Evolutionary conservation across 2,797 vertebrate genomes (phyloP), one percentile per base, ranked within the genome.

Genomic region (Vipera latastei): DNA sequence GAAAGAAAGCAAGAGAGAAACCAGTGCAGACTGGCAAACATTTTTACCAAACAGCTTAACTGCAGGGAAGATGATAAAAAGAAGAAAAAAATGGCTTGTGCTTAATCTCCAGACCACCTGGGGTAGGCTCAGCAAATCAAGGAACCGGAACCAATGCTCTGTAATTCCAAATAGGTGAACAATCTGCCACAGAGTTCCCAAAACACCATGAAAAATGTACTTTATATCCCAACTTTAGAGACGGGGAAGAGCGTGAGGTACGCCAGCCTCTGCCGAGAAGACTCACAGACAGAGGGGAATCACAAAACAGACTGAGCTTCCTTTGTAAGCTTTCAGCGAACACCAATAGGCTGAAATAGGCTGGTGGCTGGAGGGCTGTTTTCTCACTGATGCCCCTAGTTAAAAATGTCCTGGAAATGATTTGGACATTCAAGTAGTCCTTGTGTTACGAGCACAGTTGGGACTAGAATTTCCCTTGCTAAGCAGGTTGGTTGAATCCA

Each of bases 41-140:
- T 90, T 95, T 95, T 95, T 94, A 89, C 89, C 94, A 93, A 94
- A 93, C 91, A 92, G 93, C 93, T 91, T 92, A 94, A 91, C 90
- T 87, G 0, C 63, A 89, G 59, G 87, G 22, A 94, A 44, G 0
- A 0, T 55, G 90, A 55, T 56, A 92, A 94, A 92, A 78, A 78
- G 38, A 22, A 38, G 1, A 16, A 38, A 83, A 78, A 94, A 93
- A 53, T 59, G 85, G 28, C 28, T 94, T 65, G 89, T 83, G 57
- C 44, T 92, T 94, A 55, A 91, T 93, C 63, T 93, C 89, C 65
- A 90, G 32, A 92, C 78, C 89, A 94, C 60, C 83, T 88, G 90
- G 92, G 57, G 78, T 4, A 88, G 22, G 12, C 83, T 94, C 89
- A 94, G 92, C 0, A 13, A 92, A 92, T 94, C 0, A 7, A 92